Percentiles rank a stretch among this genome's conserved stretches.
These are phyloP conservation scores for Caenorhabditis sp. DNA, from an alignment of 2,888 invertebrate species.

Conservation along the genomic window DNA sequence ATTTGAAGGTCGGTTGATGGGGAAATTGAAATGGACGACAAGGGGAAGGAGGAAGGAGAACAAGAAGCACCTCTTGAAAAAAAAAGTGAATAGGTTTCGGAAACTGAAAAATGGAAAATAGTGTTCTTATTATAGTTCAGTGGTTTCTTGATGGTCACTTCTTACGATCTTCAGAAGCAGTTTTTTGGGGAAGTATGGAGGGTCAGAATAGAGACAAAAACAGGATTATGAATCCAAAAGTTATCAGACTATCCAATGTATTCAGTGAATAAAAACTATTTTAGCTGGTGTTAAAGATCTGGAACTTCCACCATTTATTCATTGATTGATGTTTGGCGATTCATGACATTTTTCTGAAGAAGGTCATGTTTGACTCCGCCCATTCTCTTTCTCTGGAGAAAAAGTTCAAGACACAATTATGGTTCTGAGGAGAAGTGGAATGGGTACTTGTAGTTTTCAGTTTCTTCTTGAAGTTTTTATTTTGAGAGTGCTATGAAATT, in stretches of 20 bases:
- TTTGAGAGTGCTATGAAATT: background rate
- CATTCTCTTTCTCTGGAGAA: background rate
- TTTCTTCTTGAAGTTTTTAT: background rate
- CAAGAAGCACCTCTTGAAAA: constrained; percentile 40
- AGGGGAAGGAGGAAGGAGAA: constrained; percentile 3
- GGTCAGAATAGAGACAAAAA: background rate
- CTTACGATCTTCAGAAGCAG: constrained; percentile 16
- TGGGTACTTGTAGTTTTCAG: background rate
- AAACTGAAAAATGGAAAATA: constrained; percentile 12
- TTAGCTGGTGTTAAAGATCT: constrained; percentile 6
- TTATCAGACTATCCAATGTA: constrained; percentile 3
- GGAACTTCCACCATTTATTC: background rate
- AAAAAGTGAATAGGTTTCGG: constrained; percentile 18
- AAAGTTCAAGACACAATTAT: constrained; percentile 29
- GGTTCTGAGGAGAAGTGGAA: background rate
- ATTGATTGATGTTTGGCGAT: constrained; percentile 1
- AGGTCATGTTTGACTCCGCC: constrained; percentile 34
- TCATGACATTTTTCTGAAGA: constrained; percentile 5
- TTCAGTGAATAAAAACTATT: no score
- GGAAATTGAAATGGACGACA: constrained; percentile 22
- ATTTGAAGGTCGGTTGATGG: constrained; percentile 29
- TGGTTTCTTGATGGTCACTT: constrained; percentile 22
- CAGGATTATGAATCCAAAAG: constrained; percentile 2
- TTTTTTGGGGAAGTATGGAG: background rate
- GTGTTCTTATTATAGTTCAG: constrained; percentile 14